Base-by-base conservation (phyloP, 2,113 vertebrate species). In the Dicentrarchus labrax region DNA sequence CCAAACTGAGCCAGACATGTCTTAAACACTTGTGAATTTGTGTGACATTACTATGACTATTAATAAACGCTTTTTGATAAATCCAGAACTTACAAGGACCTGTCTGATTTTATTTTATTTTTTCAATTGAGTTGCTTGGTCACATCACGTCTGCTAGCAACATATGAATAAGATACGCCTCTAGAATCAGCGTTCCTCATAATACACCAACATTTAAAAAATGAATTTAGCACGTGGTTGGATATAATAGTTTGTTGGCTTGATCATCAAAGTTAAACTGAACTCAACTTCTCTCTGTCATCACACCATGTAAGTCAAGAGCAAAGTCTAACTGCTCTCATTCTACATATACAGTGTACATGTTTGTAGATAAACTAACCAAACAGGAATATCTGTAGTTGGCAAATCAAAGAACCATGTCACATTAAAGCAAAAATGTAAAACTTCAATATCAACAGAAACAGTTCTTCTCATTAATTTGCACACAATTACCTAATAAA, bases 1-100 rank as follows among this genome's bases (percentile, higher is more conserved):
- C 93, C 92, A 94, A 96, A 96, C 96, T 96, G 96, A 96, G 96
- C 96, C 96, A 96, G 94, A 95, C 92, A 92, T 94, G 94, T 96
- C 94, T 96, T 96, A 96, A 96, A 96, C 94, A 95, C 95, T 96
- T 94, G 94, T 96, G 94, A 95, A 95, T 92, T 96, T 94, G 95
- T 96, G 95, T 96, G 95, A 95, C 89, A 95, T 95, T 95, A 94
- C 89, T 92, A 95, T 93, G 94, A 95, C 89, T 91, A 95, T 92
- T 95, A 94, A 92, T 94, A 96, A 96, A 96, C 88, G 87, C 93
- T 95, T 95, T 93, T 96, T 96, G 95, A 95, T 95, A 94, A 95
- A 95, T 86, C 76, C 71, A 90, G 57, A 80, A 57, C 15, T 75
- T 3, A 48, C 2, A 6, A 22, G 8, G 8, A 24, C n/a, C 5